Percentiles rank a stretch among this genome's conserved stretches.
Evolutionary conservation across 1,140 invertebrate genomes (phyloP).

Genomic region (Drosophila biarmipes): DNA sequence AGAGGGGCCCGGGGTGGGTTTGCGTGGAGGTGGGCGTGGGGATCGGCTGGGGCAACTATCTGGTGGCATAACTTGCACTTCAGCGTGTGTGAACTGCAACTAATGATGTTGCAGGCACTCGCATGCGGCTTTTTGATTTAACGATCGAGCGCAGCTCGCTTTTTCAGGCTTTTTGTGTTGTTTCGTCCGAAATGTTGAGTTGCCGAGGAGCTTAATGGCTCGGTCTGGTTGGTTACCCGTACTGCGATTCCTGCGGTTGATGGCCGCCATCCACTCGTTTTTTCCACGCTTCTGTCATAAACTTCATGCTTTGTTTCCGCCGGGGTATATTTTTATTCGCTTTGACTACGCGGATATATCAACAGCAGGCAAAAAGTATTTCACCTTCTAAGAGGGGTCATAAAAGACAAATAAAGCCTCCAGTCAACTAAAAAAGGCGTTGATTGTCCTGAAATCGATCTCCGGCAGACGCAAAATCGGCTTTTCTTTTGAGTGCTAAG

Average conservation of each 20-base stretch:
- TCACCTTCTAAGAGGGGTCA: conserved; percentile 24
- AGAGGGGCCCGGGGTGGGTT: neutral
- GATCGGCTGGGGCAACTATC: conserved; percentile 32
- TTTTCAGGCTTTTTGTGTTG: conserved; percentile 26
- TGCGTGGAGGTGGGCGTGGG: neutral
- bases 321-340: conserved; percentile 40
- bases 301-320: conserved; percentile 48
- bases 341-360: conserved; percentile 49
- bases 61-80: conserved; percentile 67
- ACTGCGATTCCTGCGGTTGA: conserved; percentile 65
- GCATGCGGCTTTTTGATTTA: conserved; percentile 79
- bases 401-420: conserved; percentile 44
- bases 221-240: conserved; percentile 54
- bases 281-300: conserved; percentile 41
- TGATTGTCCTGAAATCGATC: conserved; percentile 49
- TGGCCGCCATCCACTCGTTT: conserved; percentile 48
- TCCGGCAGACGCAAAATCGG: conserved; percentile 34
- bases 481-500: conserved; percentile 15
- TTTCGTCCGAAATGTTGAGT: neutral
- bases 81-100: conserved; percentile 79
- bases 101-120: conserved; percentile 82
- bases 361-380: conserved; percentile 24
- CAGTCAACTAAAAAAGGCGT: conserved; percentile 24
- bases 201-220: conserved; percentile 61
- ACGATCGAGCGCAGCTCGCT: conserved; percentile 56